Evolutionary conservation across 2,888 invertebrate genomes (phyloP).

Genomic region (Drosophila koepferae): DNA sequence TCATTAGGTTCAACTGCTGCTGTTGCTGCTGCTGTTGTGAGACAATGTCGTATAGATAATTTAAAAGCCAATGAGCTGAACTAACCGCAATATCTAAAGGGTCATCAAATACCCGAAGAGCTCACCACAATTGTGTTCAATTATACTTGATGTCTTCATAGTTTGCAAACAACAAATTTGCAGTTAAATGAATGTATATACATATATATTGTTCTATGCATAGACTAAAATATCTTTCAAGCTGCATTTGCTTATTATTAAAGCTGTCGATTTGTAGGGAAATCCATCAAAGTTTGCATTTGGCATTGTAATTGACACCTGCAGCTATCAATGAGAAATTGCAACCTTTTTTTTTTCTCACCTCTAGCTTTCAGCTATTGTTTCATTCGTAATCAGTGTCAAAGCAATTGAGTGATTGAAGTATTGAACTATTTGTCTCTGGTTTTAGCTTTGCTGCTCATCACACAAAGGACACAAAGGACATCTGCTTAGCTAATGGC

Average conservation of each 20-base stretch:
- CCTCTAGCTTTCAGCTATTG: slow-evolving; percentile 11
- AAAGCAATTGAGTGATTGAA: slow-evolving; percentile 7
- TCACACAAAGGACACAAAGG: slow-evolving; percentile 3
- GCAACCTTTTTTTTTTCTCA: slow-evolving; percentile 30
- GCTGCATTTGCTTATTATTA: background rate
- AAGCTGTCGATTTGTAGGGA: background rate
- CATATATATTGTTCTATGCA: background rate
- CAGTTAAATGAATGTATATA: too few species aligned
- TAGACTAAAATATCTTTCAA: background rate
- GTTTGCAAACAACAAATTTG: background rate
- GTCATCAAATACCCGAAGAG: slow-evolving; percentile 8
- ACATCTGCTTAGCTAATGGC: slow-evolving; percentile 2
- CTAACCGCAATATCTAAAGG: slow-evolving; percentile 3
- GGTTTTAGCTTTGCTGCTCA: background rate
- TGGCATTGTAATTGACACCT: slow-evolving; percentile 53
- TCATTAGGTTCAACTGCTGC: slow-evolving; percentile 53
- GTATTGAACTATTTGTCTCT: slow-evolving; percentile 1
- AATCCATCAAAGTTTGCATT: slow-evolving; percentile 3
- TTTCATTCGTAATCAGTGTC: slow-evolving; percentile 21
- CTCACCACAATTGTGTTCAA: background rate
- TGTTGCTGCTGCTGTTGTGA: slow-evolving; percentile 4
- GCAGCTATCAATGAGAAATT: slow-evolving; percentile 47
- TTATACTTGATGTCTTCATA: background rate
- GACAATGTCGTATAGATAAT: slow-evolving; percentile 28
- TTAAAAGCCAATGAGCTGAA: slow-evolving; percentile 22